Conservation (phyloP, 2,113 vertebrate species). For the Ahaetulla prasina region DNA sequence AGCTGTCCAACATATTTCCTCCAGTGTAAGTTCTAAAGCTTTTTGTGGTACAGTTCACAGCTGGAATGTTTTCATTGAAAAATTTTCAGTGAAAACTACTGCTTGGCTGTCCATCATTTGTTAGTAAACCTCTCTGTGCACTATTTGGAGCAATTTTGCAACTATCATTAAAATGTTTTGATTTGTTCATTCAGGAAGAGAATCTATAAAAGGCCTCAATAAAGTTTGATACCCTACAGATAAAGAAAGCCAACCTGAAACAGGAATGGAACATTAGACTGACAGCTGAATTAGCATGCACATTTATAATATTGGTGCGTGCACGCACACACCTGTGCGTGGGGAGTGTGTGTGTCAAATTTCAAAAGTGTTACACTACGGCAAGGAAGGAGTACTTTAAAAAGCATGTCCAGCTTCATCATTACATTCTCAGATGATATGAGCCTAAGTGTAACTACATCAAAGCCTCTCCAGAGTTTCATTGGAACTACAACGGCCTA, state of each 20-base stretch:
- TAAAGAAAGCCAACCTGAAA: not conserved
- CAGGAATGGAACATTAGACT: not conserved
- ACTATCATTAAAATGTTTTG: not conserved
- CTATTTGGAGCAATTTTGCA: not conserved
- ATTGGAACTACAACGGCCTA: not conserved
- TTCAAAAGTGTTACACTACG: not conserved
- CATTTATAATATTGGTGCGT: not conserved
- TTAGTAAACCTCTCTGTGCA: not conserved
- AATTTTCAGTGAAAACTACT: not conserved
- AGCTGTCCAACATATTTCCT: not conserved
- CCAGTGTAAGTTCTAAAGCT: not conserved
- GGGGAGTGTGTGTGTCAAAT: not conserved
- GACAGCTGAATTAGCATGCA: not conserved
- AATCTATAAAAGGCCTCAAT: not conserved
- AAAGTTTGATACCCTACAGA: not conserved
- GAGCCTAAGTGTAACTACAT: conserved; percentile 14
- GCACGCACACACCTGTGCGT: not conserved
- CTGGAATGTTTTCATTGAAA: not conserved
- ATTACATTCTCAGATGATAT: not conserved
- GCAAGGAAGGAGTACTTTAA: not conserved
- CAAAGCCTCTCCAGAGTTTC: not conserved
- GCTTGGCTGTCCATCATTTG: too few species aligned
- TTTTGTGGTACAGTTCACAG: not conserved
- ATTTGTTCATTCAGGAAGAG: not conserved
- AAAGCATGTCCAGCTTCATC: not conserved